Percentiles rank a stretch among this genome's conserved stretches.
Evolutionary conservation across 2,888 invertebrate species (phyloP).

Genomic region (Rhingia campestris): DNA sequence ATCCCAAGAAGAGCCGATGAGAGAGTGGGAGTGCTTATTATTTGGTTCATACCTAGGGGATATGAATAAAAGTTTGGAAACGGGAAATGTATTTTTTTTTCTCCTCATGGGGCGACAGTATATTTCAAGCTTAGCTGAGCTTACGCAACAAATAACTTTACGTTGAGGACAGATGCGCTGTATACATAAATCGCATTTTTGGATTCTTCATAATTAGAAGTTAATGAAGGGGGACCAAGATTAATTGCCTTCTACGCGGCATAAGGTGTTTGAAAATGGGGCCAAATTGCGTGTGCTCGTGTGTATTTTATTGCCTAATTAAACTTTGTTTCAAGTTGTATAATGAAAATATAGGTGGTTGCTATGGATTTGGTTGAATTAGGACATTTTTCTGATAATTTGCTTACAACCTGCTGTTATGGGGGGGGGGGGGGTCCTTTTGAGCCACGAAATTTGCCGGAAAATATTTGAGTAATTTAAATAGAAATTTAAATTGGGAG

Average conservation of each 20-base stretch:
- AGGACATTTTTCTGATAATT: not conserved
- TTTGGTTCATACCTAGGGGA: constrained; percentile 18
- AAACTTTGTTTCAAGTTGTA: constrained; percentile 62
- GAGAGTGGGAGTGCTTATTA: constrained; percentile 1
- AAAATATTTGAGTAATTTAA: no score
- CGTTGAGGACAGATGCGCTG: constrained; percentile 41
- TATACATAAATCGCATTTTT: constrained; percentile 27
- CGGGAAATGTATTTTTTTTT: not conserved
- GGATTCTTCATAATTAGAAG: constrained; percentile 66
- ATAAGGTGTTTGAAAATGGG: constrained; percentile 54
- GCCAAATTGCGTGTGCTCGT: constrained; percentile 19
- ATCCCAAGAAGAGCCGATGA: not conserved
- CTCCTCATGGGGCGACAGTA: not conserved
- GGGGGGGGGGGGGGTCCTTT: no score
- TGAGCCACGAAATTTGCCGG: no score
- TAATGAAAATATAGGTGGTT: constrained; percentile 25
- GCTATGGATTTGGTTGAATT: constrained; percentile 3
- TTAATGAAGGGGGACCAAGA: constrained; percentile 68
- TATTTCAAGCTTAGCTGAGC: not conserved
- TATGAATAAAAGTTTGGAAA: constrained; percentile 43
- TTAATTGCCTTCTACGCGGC: constrained; percentile 56
- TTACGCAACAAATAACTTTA: constrained; percentile 5
- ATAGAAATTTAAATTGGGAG: no score
- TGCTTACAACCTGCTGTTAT: no score
- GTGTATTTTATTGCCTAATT: constrained; percentile 60